Base-by-base conservation (phyloP, 2,113 vertebrate species). In the Gymnobelideus leadbeateri region DNA sequence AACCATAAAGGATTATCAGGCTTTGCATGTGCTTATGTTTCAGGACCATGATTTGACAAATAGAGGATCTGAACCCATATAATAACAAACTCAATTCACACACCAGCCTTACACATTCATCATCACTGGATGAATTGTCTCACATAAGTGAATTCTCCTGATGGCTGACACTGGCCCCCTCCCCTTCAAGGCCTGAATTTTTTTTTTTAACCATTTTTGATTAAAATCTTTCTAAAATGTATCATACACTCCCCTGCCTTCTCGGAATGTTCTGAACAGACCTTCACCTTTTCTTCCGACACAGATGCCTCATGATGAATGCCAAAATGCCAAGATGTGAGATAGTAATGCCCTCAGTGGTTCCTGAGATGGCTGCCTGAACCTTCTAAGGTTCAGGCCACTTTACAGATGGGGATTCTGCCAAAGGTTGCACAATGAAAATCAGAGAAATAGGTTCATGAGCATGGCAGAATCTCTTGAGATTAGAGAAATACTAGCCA, bases 401-500 rank as follows among this genome's bases (percentile, higher is more conserved):
- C 47, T 77, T 52, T 14, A 53, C 12, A 52, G 21, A 8, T 11
- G 0, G 16, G 68, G 53, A 94, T 19, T 92, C 77, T 50, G 84
- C 84, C 68, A 28, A 21, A 95, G 90, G 92, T 28, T 47, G n/a
- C 91, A 94, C 3, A 52, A 1, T 26, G 43, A 55, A 16, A 92
- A 43, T 68, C 46, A 96, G 61, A 19, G 89, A 93, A 93, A 91
- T 54, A 95, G 84, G 90, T 89, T 95, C 92, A 93, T 61, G 1
- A 92, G 28, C 54, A 57, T 68, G 26, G 93, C 0, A 89, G 61
- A 94, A 95, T 94, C 93, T 91, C 89, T 92, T 91, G 93, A 96
- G 93, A 96, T 95, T 91, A 94, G 47, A 95, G 49, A 97, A 96
- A 98, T 98, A 97, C 90, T 97, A 89, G 91, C 0, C 46, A 4